These are phyloP conservation scores for Plutella xylostella DNA, from an alignment of 2,888 invertebrate genomes.

Conservation along the genomic window DNA sequence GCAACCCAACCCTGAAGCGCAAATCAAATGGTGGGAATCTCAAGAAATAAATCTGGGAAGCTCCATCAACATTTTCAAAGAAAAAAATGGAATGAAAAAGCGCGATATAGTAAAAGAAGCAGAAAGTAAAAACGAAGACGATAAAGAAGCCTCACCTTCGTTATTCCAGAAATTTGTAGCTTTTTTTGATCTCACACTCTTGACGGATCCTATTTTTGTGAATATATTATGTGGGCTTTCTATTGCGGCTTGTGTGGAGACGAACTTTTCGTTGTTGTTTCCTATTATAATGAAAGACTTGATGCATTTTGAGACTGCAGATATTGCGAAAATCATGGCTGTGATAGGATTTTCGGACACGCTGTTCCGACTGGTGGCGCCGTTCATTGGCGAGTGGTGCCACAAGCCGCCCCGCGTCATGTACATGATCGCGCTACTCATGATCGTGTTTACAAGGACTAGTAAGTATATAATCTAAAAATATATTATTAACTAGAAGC, in stretches of 20 bases:
- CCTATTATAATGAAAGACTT: conserved; percentile 77
- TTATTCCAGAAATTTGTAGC: conserved; percentile 44
- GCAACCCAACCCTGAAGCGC: conserved; percentile 35
- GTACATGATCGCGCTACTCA: conserved; percentile 71
- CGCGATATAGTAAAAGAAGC: conserved; percentile 13
- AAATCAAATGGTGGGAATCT: conserved; percentile 69
- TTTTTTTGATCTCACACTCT: conserved; percentile 74
- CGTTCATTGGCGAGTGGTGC: conserved; percentile 75
- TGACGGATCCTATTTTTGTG: conserved; percentile 76
- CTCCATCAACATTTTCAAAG: conserved; percentile 71
- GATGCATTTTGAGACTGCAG: conserved; percentile 62
- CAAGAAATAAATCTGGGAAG: conserved; percentile 71
- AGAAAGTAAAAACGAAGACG: conserved; percentile 32
- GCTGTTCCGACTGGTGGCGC: conserved; percentile 71
- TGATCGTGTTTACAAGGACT: conserved; percentile 71
- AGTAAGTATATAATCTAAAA: conserved; percentile 58
- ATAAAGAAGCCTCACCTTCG: conserved; percentile 26
- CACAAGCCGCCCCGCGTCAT: conserved; percentile 72
- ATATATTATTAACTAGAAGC: background rate
- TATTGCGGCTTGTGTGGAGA: conserved; percentile 75
- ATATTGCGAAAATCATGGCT: conserved; percentile 74
- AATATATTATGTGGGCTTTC: conserved; percentile 77
- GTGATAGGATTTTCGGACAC: conserved; percentile 70
- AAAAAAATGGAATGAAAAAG: conserved; percentile 13
- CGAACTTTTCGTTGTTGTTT: conserved; percentile 75